Evolutionary conservation across 2,113 vertebrate genomes (phyloP).

Genomic region (Crotalus viridis): DNA sequence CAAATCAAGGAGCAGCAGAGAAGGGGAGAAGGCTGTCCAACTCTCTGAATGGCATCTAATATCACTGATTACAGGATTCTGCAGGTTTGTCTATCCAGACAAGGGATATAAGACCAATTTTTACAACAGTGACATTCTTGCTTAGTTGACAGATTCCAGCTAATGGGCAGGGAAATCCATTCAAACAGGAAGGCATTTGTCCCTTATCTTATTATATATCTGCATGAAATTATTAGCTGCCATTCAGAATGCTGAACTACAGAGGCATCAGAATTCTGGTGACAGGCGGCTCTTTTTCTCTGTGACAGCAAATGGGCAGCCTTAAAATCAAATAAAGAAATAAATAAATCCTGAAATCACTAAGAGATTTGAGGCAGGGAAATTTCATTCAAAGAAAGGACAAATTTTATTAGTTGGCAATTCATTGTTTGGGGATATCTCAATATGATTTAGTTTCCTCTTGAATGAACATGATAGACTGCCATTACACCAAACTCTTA

Average conservation of each 20-base stretch:
- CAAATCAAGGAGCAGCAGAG: neutral
- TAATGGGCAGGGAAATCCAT: neutral
- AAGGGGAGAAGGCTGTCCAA: neutral
- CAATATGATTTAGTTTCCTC: neutral
- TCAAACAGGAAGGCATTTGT: neutral
- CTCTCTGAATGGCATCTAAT: neutral
- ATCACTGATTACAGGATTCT: neutral
- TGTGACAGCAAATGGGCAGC: neutral
- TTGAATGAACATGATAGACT: neutral
- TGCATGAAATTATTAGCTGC: neutral
- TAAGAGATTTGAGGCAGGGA: neutral
- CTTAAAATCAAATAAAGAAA: neutral
- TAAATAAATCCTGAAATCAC: neutral
- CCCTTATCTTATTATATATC: neutral
- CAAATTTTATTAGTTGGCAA: neutral
- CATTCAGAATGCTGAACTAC: neutral
- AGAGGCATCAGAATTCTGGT: neutral
- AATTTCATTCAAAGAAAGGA: neutral
- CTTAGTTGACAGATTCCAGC: neutral
- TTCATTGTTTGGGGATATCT: neutral
- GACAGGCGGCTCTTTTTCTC: neutral
- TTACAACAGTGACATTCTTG: neutral
- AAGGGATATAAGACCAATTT: neutral
- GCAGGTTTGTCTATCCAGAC: neutral
- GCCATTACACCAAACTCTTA: neutral